Conservation (phyloP, 2,113 vertebrate genomes). For the Microcebus griseorufus region DNA sequence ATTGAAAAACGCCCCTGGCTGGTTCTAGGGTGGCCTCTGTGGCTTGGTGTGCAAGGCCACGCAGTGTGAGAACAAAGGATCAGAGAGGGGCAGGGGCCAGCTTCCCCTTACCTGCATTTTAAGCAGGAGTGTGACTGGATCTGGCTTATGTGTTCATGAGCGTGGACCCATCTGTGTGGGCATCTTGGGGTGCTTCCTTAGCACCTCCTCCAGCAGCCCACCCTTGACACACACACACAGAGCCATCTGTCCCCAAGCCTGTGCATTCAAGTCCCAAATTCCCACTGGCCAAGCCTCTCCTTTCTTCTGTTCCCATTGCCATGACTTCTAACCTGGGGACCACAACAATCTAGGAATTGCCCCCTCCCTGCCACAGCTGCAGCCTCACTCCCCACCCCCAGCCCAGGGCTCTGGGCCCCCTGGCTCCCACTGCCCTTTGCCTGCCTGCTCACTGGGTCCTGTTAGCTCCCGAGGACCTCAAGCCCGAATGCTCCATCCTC, state of each 20-base stretch:
- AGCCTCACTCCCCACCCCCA: not conserved
- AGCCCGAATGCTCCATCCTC: not conserved
- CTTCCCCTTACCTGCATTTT: not conserved
- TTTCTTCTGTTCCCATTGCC: not conserved
- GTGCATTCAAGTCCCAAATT: not conserved
- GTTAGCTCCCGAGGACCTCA: not conserved
- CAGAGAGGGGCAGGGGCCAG: not conserved
- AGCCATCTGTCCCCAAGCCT: not conserved
- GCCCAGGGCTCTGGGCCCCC: not conserved
- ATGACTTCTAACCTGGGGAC: not conserved
- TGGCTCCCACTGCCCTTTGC: not conserved
- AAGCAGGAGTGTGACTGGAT: not conserved
- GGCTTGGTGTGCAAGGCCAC: not conserved
- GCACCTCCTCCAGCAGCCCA: not conserved
- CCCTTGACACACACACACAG: not conserved
- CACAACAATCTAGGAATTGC: not conserved
- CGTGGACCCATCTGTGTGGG: not conserved
- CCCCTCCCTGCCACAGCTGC: accelerated
- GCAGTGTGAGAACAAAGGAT: not conserved
- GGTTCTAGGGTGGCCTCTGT: not conserved
- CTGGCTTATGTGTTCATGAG: not conserved
- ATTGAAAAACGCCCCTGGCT: not conserved
- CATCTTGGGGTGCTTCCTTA: not conserved
- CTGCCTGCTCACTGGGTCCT: not conserved
- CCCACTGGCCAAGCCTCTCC: not conserved